Evolutionary conservation across 2,888 invertebrate species (phyloP), one percentile per base, ranked within the genome.

Genomic region (Zele albiditarsus): DNA sequence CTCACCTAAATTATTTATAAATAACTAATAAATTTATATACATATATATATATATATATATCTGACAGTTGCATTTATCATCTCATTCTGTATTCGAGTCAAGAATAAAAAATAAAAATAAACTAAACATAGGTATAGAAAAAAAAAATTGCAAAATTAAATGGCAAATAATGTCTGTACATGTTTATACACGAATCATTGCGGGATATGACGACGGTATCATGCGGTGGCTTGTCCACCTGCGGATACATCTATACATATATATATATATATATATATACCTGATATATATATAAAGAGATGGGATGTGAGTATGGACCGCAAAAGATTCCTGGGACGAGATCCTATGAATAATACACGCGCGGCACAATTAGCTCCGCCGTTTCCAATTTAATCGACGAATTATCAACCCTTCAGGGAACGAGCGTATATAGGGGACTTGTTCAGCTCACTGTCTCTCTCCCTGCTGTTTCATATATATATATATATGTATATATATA

Each of bases 341-440:
- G 80, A 82, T 80, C 81, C 82, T 81, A 88, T 88, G 88, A 88
- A 88, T 88, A 88, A 88, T 88, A 88, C 88, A 88, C 84, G 83
- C 82, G 81, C 82, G 77, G 84, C 82, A 83, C 87, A 88, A 88
- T 88, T 88, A 88, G 88, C 86, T 84, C 80, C 81, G 83, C 82
- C 85, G 85, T 86, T 87, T 87, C 85, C 88, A 87, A 88, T 88
- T 87, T 87, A 88, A 88, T 88, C 88, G 88, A 82, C 86, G 88
- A 87, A 88, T 88, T 87, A 87, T 86, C 88, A 85, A 88, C 85
- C 86, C 87, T 86, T 87, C 85, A 83, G 86, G 85, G 87, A 87
- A 86, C 84, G 76, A 73, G 77, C 78, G 76, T 78, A 42, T 33
- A 33, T 14, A 75, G 49, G 62, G 60, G 73, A 69, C 73, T 68